phyloP scores from a whole-genome alignment of 2,797 vertebrate genomes.

The Mus caroli region DNA sequence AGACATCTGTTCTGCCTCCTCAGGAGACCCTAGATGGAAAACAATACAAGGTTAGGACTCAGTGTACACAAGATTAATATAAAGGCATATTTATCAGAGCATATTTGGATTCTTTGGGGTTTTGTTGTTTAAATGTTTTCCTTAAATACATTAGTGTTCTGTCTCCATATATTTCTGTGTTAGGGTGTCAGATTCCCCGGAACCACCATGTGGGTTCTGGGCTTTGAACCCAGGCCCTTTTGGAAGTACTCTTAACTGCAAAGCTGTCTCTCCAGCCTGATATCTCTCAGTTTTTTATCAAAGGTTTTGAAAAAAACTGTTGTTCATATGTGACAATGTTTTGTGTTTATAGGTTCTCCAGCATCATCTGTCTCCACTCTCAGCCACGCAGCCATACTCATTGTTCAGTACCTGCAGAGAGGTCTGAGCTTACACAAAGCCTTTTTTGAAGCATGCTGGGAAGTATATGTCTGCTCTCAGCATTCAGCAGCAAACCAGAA shows the following conservation, averaged over 20 bases:
- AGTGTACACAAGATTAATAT: neutral
- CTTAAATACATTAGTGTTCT: neutral
- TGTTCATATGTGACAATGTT: conserved; percentile 11
- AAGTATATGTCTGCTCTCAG: conserved; percentile 93
- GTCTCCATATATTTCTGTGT: neutral
- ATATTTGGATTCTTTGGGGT: neutral
- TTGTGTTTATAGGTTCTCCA: conserved; percentile 91
- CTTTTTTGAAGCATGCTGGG: conserved; percentile 94
- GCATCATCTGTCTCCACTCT: conserved; percentile 92
- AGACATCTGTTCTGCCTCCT: neutral
- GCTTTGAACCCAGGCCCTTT: neutral
- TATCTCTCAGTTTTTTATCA: neutral
- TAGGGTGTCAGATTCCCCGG: neutral
- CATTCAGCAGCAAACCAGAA: conserved; percentile 91
- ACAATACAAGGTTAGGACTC: neutral
- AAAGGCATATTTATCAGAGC: neutral
- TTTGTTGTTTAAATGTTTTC: neutral
- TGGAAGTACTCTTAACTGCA: neutral
- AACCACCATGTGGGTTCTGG: neutral
- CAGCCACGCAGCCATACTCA: conserved; percentile 92
- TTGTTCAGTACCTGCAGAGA: conserved; percentile 94
- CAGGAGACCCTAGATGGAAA: neutral
- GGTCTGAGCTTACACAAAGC: conserved; percentile 93
- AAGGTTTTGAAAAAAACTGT: neutral
- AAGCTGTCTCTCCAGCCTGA: neutral